A percentile compares a stretch with the other conserved stretches of the same genome.
These are phyloP conservation scores for Sapajus apella DNA, from an alignment of 2,113 vertebrate genomes.

Conservation along the genomic window DNA sequence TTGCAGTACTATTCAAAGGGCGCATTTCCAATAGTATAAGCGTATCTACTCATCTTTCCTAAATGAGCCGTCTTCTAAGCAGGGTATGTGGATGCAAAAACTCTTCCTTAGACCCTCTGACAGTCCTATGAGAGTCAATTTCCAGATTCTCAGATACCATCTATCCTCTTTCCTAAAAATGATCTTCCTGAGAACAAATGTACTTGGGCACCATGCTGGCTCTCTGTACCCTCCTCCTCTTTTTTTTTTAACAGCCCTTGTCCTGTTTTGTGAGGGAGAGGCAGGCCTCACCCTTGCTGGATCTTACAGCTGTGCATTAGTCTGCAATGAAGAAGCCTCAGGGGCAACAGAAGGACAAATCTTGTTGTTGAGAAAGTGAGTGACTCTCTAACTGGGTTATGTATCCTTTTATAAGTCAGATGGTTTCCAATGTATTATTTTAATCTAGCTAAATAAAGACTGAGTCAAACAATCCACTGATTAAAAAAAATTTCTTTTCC, in stretches of 20 bases:
- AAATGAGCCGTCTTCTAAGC: not conserved
- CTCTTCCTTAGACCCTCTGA: not conserved
- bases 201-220: not conserved
- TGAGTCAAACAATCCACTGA: not conserved
- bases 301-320: not conserved
- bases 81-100: not conserved
- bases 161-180: not conserved
- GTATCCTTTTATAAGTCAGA: not conserved
- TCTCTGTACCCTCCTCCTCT: not conserved
- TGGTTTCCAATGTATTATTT: not conserved
- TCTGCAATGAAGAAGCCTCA: not conserved
- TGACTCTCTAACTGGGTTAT: not conserved
- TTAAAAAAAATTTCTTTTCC: not conserved
- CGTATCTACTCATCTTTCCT: not conserved
- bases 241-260: not conserved
- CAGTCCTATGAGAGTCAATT: not conserved
- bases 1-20: constrained; percentile 18
- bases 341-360: not conserved
- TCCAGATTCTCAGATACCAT: not conserved
- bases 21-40: not conserved
- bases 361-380: not conserved
- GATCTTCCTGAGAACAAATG: constrained; percentile 20
- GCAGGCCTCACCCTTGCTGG: not conserved
- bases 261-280: not conserved
- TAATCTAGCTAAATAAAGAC: constrained; percentile 27